A percentile compares a stretch with the other conserved stretches of the same genome.
These are phyloP conservation scores for Drosophila fuyamai DNA, from an alignment of 1,140 invertebrate genomes.

Conservation along the genomic window DNA sequence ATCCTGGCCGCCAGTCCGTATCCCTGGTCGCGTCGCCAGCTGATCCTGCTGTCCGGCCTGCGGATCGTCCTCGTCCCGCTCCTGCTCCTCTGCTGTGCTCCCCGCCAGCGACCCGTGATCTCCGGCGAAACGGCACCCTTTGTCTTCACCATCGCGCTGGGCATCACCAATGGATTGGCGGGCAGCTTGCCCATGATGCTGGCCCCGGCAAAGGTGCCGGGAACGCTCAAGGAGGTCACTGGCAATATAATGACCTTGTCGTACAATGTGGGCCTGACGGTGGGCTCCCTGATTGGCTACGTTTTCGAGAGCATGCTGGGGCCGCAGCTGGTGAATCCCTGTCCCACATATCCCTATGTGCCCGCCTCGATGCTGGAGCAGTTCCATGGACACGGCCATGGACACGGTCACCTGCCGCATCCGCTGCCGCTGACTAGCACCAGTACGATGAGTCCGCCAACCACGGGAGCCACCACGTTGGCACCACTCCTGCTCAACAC, in stretches of 20 bases:
- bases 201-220: conserved; percentile 92
- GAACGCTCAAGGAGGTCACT: conserved; percentile 91
- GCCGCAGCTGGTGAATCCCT: conserved; percentile 85
- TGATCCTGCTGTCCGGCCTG: conserved; percentile 89
- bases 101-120: conserved; percentile 89
- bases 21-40: conserved; percentile 91
- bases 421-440: conserved; percentile 53
- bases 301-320: conserved; percentile 91
- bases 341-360: conserved; percentile 76
- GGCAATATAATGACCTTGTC: conserved; percentile 97
- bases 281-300: conserved; percentile 93
- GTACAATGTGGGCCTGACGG: conserved; percentile 93
- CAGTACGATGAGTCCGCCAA: conserved; percentile 41
- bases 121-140: conserved; percentile 88
- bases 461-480: conserved; percentile 36
- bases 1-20: conserved; percentile 92
- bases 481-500: conserved; percentile 65
- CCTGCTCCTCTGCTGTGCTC: conserved; percentile 92
- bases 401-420: conserved; percentile 43
- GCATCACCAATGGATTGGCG: conserved; percentile 93
- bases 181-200: conserved; percentile 96
- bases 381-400: conserved; percentile 41
- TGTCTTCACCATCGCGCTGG: conserved; percentile 90
- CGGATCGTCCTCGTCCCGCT: conserved; percentile 91
- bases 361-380: conserved; percentile 58